Evolutionary conservation across 23 tunicate genomes (phyloP), one percentile per base, ranked within the genome.

Genomic region (Styela clava): DNA sequence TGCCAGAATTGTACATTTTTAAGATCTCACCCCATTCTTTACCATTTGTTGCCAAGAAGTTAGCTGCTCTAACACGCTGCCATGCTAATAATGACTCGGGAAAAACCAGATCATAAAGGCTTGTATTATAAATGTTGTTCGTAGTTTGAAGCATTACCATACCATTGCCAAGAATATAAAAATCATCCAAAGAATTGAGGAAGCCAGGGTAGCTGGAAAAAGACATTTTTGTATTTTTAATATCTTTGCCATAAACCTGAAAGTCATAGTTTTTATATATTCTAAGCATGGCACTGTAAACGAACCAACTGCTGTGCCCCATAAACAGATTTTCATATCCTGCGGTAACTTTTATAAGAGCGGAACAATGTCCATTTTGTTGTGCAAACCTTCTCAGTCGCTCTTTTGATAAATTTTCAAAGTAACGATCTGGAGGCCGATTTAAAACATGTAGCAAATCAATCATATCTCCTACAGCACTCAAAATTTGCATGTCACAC

Each of bases 131-230:
- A 34, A 71, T 32, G 64, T 82, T 82, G 62, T 68, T 82, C 18
- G 85, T 73, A 16, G 85, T 82, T 27, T 82, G 85, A 69, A 82
- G 79, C 85, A 82, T 82, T 16, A 82, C 85, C 67, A 82, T 71
- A 16, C 79, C 85, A 44, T 62, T 68, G 81, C 68, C 78, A 1
- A 82, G 67, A 20, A 69, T 29, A 70, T 82, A 82, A 36, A 82
- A 82, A 34, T 82, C 85, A 82, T 82, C 85, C n/a, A 82, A 35
- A 2, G 79, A 69, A 51, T 73, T 72, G 27, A 82, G 29, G 35
- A 68, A 82, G 0, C 85, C 85, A 0, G 85, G 78, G 27, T 82
- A 82, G 33, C 85, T 82, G 2, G 78, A 68, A 72, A 82, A 82
- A 3, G 78, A 68, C 24, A 31, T 24, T 29, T 68, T 68, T 33